Conservation (phyloP, 2,888 invertebrate species). For the Drosophila kanekoi region DNA sequence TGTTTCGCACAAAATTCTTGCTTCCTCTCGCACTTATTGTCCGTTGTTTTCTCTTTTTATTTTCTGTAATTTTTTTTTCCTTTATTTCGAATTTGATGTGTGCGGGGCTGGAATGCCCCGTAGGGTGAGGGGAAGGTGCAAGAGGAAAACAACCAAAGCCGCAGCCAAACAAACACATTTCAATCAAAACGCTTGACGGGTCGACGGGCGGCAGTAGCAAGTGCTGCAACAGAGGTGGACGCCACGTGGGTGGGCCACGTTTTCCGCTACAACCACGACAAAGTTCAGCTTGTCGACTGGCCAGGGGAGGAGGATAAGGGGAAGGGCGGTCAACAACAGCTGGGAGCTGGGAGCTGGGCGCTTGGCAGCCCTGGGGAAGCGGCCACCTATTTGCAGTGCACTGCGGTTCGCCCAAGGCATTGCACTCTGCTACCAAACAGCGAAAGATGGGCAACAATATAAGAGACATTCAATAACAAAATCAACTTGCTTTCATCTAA, state of each 20-base stretch:
- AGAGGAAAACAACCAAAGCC: constrained; percentile 47
- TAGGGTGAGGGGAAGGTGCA: background rate
- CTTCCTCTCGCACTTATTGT: constrained; percentile 60
- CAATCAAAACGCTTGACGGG: constrained; percentile 73
- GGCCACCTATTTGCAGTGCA: constrained; percentile 37
- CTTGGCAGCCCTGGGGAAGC: background rate
- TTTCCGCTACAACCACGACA: constrained; percentile 46
- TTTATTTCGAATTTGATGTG: constrained; percentile 16
- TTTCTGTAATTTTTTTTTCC: constrained; percentile 3
- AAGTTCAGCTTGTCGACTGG: constrained; percentile 22
- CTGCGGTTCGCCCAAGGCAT: constrained; percentile 44
- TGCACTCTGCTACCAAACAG: constrained; percentile 37
- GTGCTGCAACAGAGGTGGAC: constrained; percentile 26
- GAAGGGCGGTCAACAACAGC: background rate
- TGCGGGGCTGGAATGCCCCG: background rate
- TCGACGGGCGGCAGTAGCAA: constrained; percentile 50
- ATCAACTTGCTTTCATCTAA: no score
- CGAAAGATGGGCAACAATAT: constrained; percentile 13
- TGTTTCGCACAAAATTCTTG: constrained; percentile 50
- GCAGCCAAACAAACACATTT: constrained; percentile 78
- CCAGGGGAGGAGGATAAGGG: background rate
- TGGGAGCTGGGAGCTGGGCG: constrained; percentile 1
- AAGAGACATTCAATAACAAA: background rate
- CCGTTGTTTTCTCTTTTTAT: constrained; percentile 1
- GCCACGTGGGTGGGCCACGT: constrained; percentile 67